Base-by-base conservation (phyloP, 2,113 vertebrate genomes). In the Ptilonorhynchus violaceus region DNA sequence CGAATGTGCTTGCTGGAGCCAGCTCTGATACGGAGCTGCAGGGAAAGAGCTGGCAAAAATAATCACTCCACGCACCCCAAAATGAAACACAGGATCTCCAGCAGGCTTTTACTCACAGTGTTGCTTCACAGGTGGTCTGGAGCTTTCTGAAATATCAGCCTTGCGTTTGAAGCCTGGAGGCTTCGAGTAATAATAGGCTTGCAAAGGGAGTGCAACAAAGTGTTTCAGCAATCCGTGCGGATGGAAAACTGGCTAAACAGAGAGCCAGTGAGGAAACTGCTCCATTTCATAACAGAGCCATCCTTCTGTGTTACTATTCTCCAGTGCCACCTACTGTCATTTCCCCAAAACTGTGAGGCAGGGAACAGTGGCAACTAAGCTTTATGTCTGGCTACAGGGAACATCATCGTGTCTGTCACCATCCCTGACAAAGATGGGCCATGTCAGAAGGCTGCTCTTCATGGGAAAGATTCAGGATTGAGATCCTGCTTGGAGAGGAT, bases 321-420 rank as follows among this genome's bases (percentile, higher is more conserved):
- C 94, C 91, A 97, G 93, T 74, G 92, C 98, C 98, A 98, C 59
- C 98, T 98, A 93, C 97, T 95, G 98, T 53, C 93, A 44, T 5
- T 28, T 46, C 47, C n/a, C 49, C 47, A 50, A 58, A 90, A 73
- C 21, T 46, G 41, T 35, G 39, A 47, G 46, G 67, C 39, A n/a
- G 35, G 69, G 73, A 78, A 16, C 25, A 15, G 30, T 1, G 15
- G 23, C 50, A 42, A 5, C 46, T 6, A 3, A 35, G 22, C 41
- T 83, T 35, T 39, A 8, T 6, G 33, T 28, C 37, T 24, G 69
- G 69, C 80, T 75, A 37, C 28, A 12, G 58, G 60, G 31, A 58
- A 64, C 14, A 39, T 14, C 50, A 35, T 21, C 13, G 2, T 10
- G 21, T 24, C 28, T 15, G 1, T n/a, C 35, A 20, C 4, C 69